Evolutionary conservation across 2,797 vertebrate species (phyloP).

Genomic region (Enteromius paludinosus): DNA sequence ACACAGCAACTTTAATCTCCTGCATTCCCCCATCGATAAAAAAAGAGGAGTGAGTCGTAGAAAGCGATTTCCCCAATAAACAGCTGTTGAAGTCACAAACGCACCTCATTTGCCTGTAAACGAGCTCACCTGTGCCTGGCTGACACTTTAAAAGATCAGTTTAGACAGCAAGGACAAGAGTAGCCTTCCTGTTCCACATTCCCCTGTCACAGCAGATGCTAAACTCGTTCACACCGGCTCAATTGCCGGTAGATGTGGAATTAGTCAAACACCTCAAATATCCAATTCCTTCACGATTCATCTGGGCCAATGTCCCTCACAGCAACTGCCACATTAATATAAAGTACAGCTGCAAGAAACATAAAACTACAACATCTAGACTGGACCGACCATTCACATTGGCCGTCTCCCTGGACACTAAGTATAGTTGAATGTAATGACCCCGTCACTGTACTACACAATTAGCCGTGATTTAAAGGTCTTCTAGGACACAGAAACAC

Average conservation of each 20-base stretch:
- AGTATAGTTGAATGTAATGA: conserved; percentile 39
- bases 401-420: conserved; percentile 33
- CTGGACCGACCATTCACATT: conserved; percentile 11
- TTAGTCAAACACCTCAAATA: conserved; percentile 18
- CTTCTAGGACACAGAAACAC: conserved; percentile 33
- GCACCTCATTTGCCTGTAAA: conserved; percentile 17
- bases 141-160: conserved; percentile 27
- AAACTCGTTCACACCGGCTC: conserved; percentile 11
- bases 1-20: conserved; percentile 1
- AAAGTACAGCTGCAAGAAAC: conserved; percentile 20
- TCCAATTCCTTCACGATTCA: conserved; percentile 26
- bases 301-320: conserved; percentile 31
- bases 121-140: conserved; percentile 6
- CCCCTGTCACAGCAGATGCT: conserved; percentile 19
- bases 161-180: conserved; percentile 38
- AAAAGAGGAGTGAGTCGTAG: background rate
- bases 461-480: conserved; percentile 55
- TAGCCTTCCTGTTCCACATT: conserved; percentile 32
- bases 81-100: conserved; percentile 22
- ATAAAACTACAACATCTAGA: conserved; percentile 25
- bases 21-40: background rate
- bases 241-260: conserved; percentile 23
- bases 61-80: conserved; percentile 14
- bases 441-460: conserved; percentile 34
- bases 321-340: conserved; percentile 32